Evolutionary conservation across 2,113 vertebrate genomes (phyloP).

Genomic region (Actenoides lindsayi): DNA sequence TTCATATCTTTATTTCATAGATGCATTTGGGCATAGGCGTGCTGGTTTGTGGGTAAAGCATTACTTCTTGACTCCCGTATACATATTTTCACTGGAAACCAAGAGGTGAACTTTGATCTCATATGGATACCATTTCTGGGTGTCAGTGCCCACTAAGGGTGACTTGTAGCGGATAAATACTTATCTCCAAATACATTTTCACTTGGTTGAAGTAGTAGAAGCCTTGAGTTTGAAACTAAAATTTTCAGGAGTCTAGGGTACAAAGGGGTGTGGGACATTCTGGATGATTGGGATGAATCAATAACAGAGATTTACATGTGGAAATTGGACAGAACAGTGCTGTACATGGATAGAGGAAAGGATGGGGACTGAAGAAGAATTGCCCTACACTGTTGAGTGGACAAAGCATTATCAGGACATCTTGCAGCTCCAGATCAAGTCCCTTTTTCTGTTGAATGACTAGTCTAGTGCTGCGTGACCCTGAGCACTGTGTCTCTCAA

Average conservation of each 20-base stretch:
- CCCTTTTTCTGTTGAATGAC: background rate
- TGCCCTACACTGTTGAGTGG: background rate
- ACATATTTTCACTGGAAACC: background rate
- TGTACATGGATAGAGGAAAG: background rate
- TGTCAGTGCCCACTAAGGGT: background rate
- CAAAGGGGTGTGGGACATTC: background rate
- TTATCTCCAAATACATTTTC: background rate
- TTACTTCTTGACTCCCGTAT: background rate
- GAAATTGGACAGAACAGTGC: background rate
- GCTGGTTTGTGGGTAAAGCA: background rate
- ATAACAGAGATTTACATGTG: background rate
- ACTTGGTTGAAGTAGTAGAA: background rate
- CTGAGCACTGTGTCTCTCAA: background rate
- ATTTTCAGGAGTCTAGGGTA: background rate
- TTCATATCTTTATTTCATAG: background rate
- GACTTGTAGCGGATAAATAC: background rate
- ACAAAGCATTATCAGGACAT: background rate
- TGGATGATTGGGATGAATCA: background rate
- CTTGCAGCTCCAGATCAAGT: background rate
- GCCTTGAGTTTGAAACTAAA: background rate
- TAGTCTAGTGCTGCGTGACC: background rate
- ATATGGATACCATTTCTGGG: accelerated
- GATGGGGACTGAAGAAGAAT: background rate
- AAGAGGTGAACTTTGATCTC: background rate
- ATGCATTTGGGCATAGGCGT: background rate